phyloP scores from a whole-genome alignment of 2,113 vertebrate genomes.

The Phalacrocorax aristotelis region DNA sequence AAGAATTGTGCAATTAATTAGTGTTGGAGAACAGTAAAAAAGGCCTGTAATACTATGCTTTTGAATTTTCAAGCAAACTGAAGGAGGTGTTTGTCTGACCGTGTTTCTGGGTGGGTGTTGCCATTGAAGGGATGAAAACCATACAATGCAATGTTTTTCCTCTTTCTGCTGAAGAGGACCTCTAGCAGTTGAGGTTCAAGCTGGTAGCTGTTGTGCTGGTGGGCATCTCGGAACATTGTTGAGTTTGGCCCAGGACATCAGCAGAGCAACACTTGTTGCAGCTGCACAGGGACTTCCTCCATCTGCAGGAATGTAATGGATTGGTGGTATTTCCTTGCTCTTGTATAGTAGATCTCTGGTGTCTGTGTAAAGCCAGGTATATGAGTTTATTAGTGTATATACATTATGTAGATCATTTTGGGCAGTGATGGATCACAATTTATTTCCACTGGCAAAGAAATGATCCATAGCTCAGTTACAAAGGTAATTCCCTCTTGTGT shows the following conservation, averaged over 20 bases:
- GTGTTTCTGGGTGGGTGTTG: background rate
- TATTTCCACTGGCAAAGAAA: constrained; percentile 28
- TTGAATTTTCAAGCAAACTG: background rate
- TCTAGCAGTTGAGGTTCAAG: background rate
- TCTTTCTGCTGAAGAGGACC: background rate
- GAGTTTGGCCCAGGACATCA: background rate
- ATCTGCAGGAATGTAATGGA: accelerated
- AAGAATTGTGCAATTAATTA: background rate
- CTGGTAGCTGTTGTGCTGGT: background rate
- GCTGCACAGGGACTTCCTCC: background rate
- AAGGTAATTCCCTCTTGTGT: constrained; percentile 31
- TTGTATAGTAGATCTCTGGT: background rate
- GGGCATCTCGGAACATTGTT: background rate
- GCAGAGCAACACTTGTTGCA: background rate
- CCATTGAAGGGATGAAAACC: background rate
- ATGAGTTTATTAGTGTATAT: background rate
- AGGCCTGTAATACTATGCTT: background rate
- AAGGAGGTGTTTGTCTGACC: background rate
- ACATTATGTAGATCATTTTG: constrained; percentile 21
- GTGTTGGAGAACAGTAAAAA: background rate
- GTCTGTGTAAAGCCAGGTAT: background rate
- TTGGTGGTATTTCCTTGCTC: background rate
- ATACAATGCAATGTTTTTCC: accelerated
- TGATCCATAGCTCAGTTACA: constrained; percentile 7
- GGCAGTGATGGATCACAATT: constrained; percentile 16